Evolutionary conservation across 2,888 invertebrate genomes (phyloP), one percentile per base, ranked within the genome.

Genomic region (Tinea pellionella): DNA sequence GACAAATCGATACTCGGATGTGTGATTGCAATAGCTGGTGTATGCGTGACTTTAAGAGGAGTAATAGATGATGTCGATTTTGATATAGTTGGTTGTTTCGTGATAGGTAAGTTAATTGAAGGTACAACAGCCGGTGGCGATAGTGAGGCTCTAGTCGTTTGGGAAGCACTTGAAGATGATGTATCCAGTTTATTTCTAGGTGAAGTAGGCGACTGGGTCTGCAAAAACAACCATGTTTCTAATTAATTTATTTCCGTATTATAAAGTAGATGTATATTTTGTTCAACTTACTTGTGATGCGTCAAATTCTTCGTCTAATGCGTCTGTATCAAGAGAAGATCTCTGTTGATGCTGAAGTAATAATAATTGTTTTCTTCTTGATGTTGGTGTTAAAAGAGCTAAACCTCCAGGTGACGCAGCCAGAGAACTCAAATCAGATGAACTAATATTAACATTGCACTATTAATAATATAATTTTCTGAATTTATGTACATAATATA

Each of bases 311-410:
- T 92, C 92, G 65, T 94, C 94, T 61, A 95, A 82, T 16, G 91
- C 93, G 71, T 95, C 95, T 0, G 94, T 95, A 71, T 95, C 95
- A 79, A 95, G 91, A 12, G 95, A 95, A 61, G 95, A 95, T 64
- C 95, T 87, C 76, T 95, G 95, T 72, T 95, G 95, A 74, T 95
- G 95, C 73, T 95, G 95, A 59, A 94, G 78, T 66, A 95, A 77
- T 41, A 95, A 81, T 37, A 93, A 85, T 70, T 94, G 93, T 79
- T 94, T 93, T 67, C 95, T 89, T 69, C 92, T 90, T 0, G 94
- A 93, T 7, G 94, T 93, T 0, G 95, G 95, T 16, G 95, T 95
- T 30, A 94, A 73, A 60, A 94, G 75, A 41, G 90, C 89, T 59
- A 90, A 80, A 13, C 89, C 89, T 56, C 88, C 89, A 24, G 88